Conservation (phyloP, 2,113 vertebrate species). For the Prionailurus bengalensis region DNA sequence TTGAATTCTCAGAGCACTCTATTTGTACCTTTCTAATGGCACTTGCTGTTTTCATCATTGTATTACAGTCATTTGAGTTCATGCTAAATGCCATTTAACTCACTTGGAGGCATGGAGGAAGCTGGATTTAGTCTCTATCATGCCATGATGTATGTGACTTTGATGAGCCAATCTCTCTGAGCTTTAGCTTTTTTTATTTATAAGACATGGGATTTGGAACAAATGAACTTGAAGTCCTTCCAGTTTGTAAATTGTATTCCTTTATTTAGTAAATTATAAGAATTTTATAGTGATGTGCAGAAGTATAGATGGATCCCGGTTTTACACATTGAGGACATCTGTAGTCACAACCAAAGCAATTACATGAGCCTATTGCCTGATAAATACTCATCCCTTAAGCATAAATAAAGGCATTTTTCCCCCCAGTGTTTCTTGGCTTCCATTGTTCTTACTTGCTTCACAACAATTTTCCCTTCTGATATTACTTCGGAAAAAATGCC, state of each 20-base stretch:
- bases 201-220: neutral
- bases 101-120: neutral
- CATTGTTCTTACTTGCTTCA: neutral
- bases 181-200: slow-evolving; percentile 35
- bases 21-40: slow-evolving; percentile 62
- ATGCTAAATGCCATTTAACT: slow-evolving; percentile 63
- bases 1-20: slow-evolving; percentile 60
- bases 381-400: neutral
- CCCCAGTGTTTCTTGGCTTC: neutral
- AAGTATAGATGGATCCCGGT: neutral
- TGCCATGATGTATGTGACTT: neutral
- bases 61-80: slow-evolving; percentile 63
- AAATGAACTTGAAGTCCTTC: neutral
- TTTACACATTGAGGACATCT: slow-evolving; percentile 27
- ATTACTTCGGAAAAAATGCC: neutral
- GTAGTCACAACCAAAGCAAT: neutral
- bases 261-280: neutral
- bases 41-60: slow-evolving; percentile 63
- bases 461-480: neutral
- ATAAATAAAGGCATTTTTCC: neutral
- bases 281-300: neutral
- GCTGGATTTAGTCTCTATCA: slow-evolving; percentile 2
- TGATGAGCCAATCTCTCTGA: slow-evolving; percentile 18
- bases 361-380: neutral
- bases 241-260: slow-evolving; percentile 14